Base-by-base conservation (phyloP, 2,888 invertebrate species). In the Thymelicus sylvestris region DNA sequence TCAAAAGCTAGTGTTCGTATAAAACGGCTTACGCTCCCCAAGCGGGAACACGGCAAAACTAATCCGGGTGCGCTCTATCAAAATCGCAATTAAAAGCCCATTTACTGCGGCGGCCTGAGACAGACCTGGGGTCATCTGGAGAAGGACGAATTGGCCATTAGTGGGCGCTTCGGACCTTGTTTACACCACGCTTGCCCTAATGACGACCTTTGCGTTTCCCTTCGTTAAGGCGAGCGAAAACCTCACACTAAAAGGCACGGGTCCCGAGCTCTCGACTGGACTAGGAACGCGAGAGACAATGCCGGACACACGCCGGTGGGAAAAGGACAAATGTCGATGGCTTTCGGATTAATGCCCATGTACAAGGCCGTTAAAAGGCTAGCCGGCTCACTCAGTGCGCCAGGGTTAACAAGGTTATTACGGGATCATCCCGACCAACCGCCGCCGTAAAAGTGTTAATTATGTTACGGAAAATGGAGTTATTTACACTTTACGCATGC, bases 191-290 rank as follows among this genome's bases (percentile, higher is more conserved):
- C 91, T 93, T 93, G 94, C 91, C 93, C 93, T 94, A 94, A 94
- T 94, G 93, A 93, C 93, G 94, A 94, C 94, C 93, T 94, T 92
- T 94, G 91, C 93, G 91, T 89, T 93, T 93, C 94, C 94, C 94
- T 94, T 93, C 94, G 93, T 94, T 94, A 94, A 93, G 92, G 92
- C 92, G 90, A 90, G 90, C 88, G 92, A 92, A 93, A 93, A 92
- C 92, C 93, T 92, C 93, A 88, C 93, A 92, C 93, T 93, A 93
- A 93, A 93, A 93, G 93, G 91, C 92, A 90, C 84, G 83, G 85
- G 84, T 87, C 90, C 88, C 92, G 83, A 84, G 85, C 84, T 87
- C 91, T 88, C 92, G 83, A 84, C 87, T 87, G 90, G 88, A 90
- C 90, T 91, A 81, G 81, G 90, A 90, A 89, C 87, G 83, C 77